phyloP scores from a whole-genome alignment of 2,888 invertebrate genomes.

The Acrocera orbiculus region DNA sequence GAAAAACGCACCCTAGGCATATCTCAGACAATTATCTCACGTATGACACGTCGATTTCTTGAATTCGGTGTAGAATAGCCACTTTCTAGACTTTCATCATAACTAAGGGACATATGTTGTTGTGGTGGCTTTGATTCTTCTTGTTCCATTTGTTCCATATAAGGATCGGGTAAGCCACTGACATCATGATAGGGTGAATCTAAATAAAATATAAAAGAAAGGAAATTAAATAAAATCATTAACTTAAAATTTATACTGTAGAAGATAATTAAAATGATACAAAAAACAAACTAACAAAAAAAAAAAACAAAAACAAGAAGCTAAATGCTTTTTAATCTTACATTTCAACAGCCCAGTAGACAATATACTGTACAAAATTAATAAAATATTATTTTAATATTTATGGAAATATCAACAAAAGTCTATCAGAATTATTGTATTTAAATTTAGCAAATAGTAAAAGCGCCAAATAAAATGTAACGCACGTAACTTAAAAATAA shows the following conservation, averaged over 20 bases:
- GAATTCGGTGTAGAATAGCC: slow-evolving; percentile 91
- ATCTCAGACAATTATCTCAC: slow-evolving; percentile 72
- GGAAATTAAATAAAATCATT: slow-evolving; percentile 2
- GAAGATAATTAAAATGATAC: too few relatives aligned
- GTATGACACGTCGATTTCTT: slow-evolving; percentile 76
- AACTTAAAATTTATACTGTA: too few relatives aligned
- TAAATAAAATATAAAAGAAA: slow-evolving; percentile 19
- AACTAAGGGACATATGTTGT: slow-evolving; percentile 72
- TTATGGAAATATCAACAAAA: too few relatives aligned
- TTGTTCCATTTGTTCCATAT: slow-evolving; percentile 65
- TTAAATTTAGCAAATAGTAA: too few relatives aligned
- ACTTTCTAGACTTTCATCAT: slow-evolving; percentile 84
- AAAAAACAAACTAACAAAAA: not conserved
- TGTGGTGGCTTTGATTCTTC: slow-evolving; percentile 48
- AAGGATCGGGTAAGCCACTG: slow-evolving; percentile 78
- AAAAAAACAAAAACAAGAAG: not conserved
- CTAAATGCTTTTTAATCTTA: too few relatives aligned
- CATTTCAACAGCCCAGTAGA: too few relatives aligned
- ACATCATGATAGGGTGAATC: slow-evolving; percentile 91
- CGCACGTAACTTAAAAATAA: too few relatives aligned
- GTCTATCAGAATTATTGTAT: too few relatives aligned
- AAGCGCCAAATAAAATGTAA: too few relatives aligned
- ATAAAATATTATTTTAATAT: too few relatives aligned
- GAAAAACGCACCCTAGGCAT: slow-evolving; percentile 17
- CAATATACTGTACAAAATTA: too few relatives aligned